These are phyloP conservation scores for Myopa testacea DNA, from an alignment of 2,888 invertebrate species.

Conservation along the genomic window DNA sequence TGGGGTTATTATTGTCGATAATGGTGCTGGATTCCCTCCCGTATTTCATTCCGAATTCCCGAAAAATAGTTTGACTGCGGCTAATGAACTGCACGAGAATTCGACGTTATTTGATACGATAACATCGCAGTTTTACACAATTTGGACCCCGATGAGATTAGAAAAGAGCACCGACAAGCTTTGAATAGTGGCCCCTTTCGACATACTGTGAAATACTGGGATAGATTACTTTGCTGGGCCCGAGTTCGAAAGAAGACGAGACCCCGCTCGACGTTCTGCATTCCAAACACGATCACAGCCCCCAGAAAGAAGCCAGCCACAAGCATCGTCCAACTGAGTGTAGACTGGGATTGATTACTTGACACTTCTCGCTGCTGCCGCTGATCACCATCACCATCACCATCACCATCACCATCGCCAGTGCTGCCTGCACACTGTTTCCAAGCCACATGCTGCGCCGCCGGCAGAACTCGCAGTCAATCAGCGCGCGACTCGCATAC, in stretches of 20 bases:
- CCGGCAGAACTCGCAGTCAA: conserved; percentile 24
- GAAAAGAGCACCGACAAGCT: too few relatives aligned
- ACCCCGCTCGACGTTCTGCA: background rate
- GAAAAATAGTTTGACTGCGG: too few relatives aligned
- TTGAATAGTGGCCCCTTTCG: too few relatives aligned
- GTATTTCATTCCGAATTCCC: background rate
- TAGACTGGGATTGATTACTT: conserved; percentile 35
- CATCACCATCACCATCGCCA: too few relatives aligned
- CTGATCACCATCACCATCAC: background rate
- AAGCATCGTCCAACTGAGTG: conserved; percentile 1
- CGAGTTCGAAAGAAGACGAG: background rate
- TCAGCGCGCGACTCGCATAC: conserved; percentile 26
- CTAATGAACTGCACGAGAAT: too few relatives aligned
- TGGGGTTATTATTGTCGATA: background rate
- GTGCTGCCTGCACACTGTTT: background rate
- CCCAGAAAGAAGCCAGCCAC: conserved; percentile 22
- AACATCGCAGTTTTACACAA: too few relatives aligned
- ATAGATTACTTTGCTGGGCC: background rate
- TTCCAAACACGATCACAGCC: background rate
- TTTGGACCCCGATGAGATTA: too few relatives aligned
- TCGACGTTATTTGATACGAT: too few relatives aligned
- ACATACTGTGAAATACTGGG: too few relatives aligned
- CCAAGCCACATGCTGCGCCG: conserved; percentile 11
- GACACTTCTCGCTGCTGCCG: conserved; percentile 23
- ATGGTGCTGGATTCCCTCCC: background rate